Evolutionary conservation across 2,113 vertebrate genomes (phyloP), one percentile per base, ranked within the genome.

Genomic region (Coregonus clupeaformis): DNA sequence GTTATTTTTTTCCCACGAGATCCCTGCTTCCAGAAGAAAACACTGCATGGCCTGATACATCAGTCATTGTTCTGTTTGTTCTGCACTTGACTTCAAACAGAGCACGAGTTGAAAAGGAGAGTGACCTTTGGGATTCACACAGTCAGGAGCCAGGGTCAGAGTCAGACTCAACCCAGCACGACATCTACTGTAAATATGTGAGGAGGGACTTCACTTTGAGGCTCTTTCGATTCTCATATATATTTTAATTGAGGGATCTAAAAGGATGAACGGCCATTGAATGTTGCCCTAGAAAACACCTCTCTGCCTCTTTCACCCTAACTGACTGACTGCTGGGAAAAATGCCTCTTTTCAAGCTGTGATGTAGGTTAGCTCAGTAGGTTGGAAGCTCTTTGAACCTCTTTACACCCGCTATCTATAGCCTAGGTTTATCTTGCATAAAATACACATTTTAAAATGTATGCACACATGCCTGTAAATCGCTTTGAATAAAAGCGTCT

Each of bases 401-500:
- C 30, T 67, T 67, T 24, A 71, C 71, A 45, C 71, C 59, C 71
- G 66, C 78, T 68, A 32, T 24, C 78, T 62, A 24, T 49, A 4
- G 65, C 45, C n/a, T 24, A n/a, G 3, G 55, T 57, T 16, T 65
- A 69, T 77, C 63, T 11, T 36, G 42, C 29, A 49, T 25, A 57
- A 71, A 59, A 75, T 63, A 77, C 25, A 25, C 24, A 16, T 80
- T 82, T 78, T 83, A 49, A 74, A 78, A 36, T 36, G 36, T 36
- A 7, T 36, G 6, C 6, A 32, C 32, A 36, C 6, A 1, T 36
- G 32, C 6, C 32, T 81, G 70, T 83, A 65, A 78, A 70, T 65
- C 74, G 64, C 32, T 36, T 36, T 7, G 36, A 36, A 9, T 36
- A 36, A 36, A 36, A 36, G 1, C 9, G 7, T 36, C 36, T 36